Conservation (phyloP, 2,113 vertebrate genomes). For the Aptenodytes forsteri region DNA sequence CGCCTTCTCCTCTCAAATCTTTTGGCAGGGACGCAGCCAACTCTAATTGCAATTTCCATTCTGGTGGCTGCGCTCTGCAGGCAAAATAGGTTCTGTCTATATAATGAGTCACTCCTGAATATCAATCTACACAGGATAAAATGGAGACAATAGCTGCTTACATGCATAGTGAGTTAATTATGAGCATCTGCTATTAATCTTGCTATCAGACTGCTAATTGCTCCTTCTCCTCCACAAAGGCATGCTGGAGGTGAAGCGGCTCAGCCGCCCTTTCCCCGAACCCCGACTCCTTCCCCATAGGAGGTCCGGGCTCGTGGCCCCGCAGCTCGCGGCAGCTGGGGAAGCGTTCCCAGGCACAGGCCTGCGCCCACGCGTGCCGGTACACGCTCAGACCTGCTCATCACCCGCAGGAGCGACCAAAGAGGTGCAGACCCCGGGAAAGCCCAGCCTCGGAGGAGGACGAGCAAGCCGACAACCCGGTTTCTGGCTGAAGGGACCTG, state of each 20-base stretch:
- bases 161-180: conserved; percentile 70
- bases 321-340: accelerated
- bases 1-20: not conserved
- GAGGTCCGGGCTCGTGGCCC: not conserved
- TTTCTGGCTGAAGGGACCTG: not conserved
- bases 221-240: conserved; percentile 52
- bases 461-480: accelerated
- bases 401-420: accelerated
- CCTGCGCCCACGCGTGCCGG: accelerated
- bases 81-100: conserved; percentile 48
- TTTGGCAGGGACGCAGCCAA: conserved; percentile 18
- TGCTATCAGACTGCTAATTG: conserved; percentile 70
- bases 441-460: not conserved
- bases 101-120: conserved; percentile 67
- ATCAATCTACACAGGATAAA: conserved; percentile 52
- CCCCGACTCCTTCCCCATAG: accelerated
- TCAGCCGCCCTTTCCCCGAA: not conserved
- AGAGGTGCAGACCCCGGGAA: not conserved
- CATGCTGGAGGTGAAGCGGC: not conserved
- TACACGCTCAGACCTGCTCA: accelerated
- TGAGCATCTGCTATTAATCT: conserved; percentile 72
- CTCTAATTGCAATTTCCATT: conserved; percentile 64
- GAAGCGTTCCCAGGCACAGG: not conserved
- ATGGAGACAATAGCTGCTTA: conserved; percentile 70
- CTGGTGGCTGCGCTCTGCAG: conserved; percentile 48